phyloP scores from a whole-genome alignment of 2,797 vertebrate genomes.

The Cossypha heuglini region DNA sequence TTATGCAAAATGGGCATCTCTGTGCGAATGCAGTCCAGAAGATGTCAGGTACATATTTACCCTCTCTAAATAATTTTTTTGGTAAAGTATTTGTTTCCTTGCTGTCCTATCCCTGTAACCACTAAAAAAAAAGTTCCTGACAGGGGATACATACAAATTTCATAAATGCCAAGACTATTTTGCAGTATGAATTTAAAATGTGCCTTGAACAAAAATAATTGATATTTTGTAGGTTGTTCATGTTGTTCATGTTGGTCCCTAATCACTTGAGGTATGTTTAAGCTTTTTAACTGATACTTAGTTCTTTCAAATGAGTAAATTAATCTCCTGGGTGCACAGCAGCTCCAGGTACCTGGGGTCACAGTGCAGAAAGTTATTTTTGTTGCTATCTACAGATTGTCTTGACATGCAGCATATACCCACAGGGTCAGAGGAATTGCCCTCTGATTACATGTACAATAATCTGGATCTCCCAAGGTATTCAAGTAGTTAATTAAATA shows the following conservation, averaged over 20 bases:
- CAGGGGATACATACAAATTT: neutral
- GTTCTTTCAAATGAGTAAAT: constrained; percentile 45
- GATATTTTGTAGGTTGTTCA: neutral
- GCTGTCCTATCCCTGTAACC: neutral
- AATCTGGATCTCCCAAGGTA: constrained; percentile 62
- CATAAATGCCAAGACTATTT: neutral
- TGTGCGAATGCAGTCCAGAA: neutral
- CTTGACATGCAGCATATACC: constrained; percentile 38
- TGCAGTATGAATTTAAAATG: neutral
- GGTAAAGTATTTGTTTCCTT: neutral
- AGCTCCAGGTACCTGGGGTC: neutral
- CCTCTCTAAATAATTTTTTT: neutral
- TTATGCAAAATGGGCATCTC: rapidly evolving
- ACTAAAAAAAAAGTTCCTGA: neutral
- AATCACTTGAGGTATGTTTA: constrained; percentile 27
- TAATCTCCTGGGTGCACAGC: constrained; percentile 12
- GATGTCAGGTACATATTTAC: neutral
- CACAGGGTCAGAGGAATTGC: constrained; percentile 60
- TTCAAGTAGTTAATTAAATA: constrained; percentile 76
- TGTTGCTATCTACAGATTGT: constrained; percentile 42
- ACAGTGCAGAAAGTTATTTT: neutral
- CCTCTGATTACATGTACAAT: constrained; percentile 66
- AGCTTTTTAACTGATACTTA: constrained; percentile 34
- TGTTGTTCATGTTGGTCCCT: neutral
- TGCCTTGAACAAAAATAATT: neutral